phyloP scores from a whole-genome alignment of 2,888 invertebrate genomes.

The Mythimna impura region DNA sequence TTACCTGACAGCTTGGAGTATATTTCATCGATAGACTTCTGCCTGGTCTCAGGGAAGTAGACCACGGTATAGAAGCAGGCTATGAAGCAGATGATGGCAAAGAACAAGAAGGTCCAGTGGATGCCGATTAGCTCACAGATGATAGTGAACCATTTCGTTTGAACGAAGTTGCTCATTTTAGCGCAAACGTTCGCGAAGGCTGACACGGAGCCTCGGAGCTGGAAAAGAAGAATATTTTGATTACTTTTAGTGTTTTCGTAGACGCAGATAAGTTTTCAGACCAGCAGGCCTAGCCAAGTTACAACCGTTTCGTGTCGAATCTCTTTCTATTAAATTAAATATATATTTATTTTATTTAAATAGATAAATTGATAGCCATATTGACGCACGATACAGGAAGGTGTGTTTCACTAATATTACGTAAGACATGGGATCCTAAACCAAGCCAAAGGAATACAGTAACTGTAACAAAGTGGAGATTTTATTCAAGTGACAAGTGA shows the following conservation, averaged over 20 bases:
- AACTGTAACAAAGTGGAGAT: too few relatives aligned
- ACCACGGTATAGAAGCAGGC: conserved; percentile 81
- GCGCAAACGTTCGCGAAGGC: conserved; percentile 85
- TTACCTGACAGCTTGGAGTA: conserved; percentile 80
- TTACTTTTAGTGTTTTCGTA: neutral
- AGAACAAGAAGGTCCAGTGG: conserved; percentile 86
- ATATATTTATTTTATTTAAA: too few relatives aligned
- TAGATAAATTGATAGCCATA: too few relatives aligned
- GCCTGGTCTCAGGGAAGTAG: conserved; percentile 84
- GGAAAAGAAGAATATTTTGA: conserved; percentile 59
- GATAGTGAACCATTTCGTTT: conserved; percentile 86
- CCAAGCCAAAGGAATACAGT: too few relatives aligned
- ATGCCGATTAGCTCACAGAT: conserved; percentile 82
- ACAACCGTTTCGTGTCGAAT: too few relatives aligned
- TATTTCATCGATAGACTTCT: conserved; percentile 83
- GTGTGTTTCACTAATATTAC: too few relatives aligned
- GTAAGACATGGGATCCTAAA: too few relatives aligned
- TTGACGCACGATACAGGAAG: too few relatives aligned
- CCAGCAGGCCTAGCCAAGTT: too few relatives aligned
- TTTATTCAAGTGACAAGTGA: too few relatives aligned
- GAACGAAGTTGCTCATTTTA: conserved; percentile 86
- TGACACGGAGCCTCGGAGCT: conserved; percentile 86
- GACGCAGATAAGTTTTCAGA: neutral
- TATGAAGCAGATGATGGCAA: conserved; percentile 79
- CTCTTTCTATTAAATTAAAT: too few relatives aligned